Base-by-base conservation (phyloP, 2,888 invertebrate species). In the Liodrosophila aerea region DNA sequence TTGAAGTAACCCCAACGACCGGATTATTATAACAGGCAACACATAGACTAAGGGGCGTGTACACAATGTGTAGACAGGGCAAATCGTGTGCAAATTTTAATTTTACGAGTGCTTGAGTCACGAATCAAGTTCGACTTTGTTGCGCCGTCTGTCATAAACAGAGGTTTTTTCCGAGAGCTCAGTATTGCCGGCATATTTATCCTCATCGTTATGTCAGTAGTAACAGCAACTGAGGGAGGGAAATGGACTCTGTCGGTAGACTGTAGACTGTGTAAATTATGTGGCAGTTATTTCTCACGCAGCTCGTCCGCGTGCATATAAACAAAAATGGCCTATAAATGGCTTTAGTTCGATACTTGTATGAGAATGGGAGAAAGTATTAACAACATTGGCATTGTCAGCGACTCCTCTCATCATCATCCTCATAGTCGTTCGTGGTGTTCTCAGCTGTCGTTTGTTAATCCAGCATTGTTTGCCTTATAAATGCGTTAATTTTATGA, bases 401-500 rank as follows among this genome's bases (percentile, higher is more conserved):
- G 46, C 37, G 73, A 52, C 44, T 72, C 29, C 43, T 56, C 43
- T 52, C 61, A 73, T 47, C 73, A 46, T 61, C 61, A 45, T 9
- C 41, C 46, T 45, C 15, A 39, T 54, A 37, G 31, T 18, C n/a
- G 60, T 7, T 49, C 43, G n/a, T n/a, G n/a, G n/a, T 45, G 22
- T 49, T n/a, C 44, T 43, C 18, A 57, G 58, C 15, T 72, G 43
- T 40, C 51, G 54, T 68, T 80, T 80, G 85, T 85, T 80, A 85
- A 85, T 80, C 78, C 76, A 43, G 86, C 70, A 85, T 76, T 80
- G 86, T 80, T 76, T 85, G 86, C 72, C 60, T 66, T 77, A 81
- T 84, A 85, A 81, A 85, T 85, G 82, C 84, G 86, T 81, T 81
- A 81, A 81, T 81, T 84, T 81, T 84, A 81, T 81, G 86, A 84